Conservation (phyloP, 2,888 invertebrate species). For the Sarcophaga caerulescens region DNA sequence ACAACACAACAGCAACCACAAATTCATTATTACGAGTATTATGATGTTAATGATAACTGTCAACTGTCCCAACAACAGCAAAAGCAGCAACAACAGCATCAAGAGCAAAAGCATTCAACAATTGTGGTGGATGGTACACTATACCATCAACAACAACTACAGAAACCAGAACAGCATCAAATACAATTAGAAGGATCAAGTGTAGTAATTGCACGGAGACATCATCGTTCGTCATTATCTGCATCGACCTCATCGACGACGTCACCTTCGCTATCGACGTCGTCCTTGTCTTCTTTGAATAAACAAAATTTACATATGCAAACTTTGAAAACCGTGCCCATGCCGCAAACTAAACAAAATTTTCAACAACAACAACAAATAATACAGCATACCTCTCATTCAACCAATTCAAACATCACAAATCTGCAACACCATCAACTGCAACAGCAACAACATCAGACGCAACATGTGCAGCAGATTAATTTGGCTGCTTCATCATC, state of each 20-base stretch:
- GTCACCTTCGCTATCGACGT: conserved; percentile 67
- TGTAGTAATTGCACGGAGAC: conserved; percentile 50
- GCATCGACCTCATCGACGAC: conserved; percentile 67
- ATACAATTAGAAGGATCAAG: conserved; percentile 41
- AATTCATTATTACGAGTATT: conserved; percentile 71
- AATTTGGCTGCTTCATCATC: conserved; percentile 59
- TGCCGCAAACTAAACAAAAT: conserved; percentile 67
- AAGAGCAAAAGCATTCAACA: conserved; percentile 66
- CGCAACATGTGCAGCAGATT: conserved; percentile 71
- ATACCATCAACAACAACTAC: conserved; percentile 63
- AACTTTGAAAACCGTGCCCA: conserved; percentile 62
- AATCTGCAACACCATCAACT: conserved; percentile 67
- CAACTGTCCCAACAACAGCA: conserved; percentile 70
- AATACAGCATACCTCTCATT: conserved; percentile 69
- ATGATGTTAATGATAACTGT: conserved; percentile 71
- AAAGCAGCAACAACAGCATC: conserved; percentile 61
- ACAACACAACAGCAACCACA: conserved; percentile 68
- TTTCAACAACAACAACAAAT: conserved; percentile 66
- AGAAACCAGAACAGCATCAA: conserved; percentile 60
- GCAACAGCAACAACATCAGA: conserved; percentile 62
- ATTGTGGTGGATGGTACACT: conserved; percentile 64
- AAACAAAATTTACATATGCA: conserved; percentile 53
- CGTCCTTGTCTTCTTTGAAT: conserved; percentile 64
- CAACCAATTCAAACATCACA: conserved; percentile 19
- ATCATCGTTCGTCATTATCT: conserved; percentile 63